These are phyloP conservation scores for Bovichtus diacanthus DNA, from an alignment of 2,797 vertebrate species.

Conservation along the genomic window DNA sequence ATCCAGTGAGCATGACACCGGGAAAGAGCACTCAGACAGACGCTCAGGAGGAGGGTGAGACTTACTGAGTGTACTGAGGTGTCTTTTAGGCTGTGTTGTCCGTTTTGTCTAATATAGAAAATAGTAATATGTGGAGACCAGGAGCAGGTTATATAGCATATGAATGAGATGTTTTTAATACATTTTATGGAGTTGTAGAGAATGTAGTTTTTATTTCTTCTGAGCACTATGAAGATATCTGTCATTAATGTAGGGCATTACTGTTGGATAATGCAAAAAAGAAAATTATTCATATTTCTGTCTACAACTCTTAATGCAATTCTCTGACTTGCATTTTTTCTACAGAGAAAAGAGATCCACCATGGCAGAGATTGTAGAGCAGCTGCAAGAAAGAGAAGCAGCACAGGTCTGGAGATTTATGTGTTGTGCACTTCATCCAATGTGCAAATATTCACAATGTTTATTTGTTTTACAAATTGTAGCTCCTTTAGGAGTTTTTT, in stretches of 20 bases:
- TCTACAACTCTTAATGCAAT: background rate
- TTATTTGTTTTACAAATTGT: background rate
- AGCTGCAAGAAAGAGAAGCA: conserved; percentile 94
- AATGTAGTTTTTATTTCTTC: background rate
- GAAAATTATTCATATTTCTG: background rate
- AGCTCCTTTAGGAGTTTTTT: background rate
- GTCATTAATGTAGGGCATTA: background rate
- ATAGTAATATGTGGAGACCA: background rate
- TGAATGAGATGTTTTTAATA: background rate
- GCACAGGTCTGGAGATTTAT: conserved; percentile 81
- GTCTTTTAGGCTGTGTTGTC: background rate
- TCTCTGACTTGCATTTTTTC: conserved; percentile 5
- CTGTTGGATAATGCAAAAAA: background rate
- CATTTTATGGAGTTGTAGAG: background rate
- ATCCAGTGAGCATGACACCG: conserved; percentile 91
- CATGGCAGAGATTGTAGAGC: conserved; percentile 94
- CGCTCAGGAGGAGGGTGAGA: conserved; percentile 86
- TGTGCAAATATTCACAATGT: background rate
- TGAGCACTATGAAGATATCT: background rate
- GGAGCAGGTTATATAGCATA: background rate
- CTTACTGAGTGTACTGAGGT: background rate
- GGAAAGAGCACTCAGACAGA: conserved; percentile 85
- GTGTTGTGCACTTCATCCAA: background rate
- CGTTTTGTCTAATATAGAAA: background rate
- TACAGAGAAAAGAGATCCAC: conserved; percentile 89